Base-by-base conservation (phyloP, 2,113 vertebrate genomes). In the Acanthochromis polyacanthus region DNA sequence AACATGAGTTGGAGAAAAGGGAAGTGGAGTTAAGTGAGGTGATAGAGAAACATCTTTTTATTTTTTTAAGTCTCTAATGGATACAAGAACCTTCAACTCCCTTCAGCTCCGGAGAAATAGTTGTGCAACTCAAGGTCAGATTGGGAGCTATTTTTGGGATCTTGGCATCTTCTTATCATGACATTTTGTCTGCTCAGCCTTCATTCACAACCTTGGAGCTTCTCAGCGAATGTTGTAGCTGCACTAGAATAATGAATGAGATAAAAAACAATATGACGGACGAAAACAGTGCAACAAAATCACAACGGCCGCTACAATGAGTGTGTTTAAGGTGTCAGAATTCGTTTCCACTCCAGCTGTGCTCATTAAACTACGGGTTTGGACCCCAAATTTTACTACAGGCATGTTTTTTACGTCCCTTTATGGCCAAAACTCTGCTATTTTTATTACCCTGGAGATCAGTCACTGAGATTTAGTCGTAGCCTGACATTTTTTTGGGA, bases 101-200 rank as follows among this genome's bases (percentile, higher is more conserved):
- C 25, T 25, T 36, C 48, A 52, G 51, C 46, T n/a, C 10, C 32
- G 8, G 1, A 60, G 28, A 63, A 45, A 64, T 32, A 5, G 9
- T 72, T 71, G 17, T 16, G 45, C 10, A 59, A 59, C 22, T 76
- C 72, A 84, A 71, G 73, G 84, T 81, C 70, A 86, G n/a, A 60
- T 17, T 53, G 8, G 6, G 36, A 71, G 51, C 65, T 85, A 84
- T 83, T 85, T 86, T 90, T 63, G 76, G 68, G 59, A 38, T 38
- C 23, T 25, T 51, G 52, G 45, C 57, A 5, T 84, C 45, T 59
- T 64, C 62, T 77, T 79, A 81, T 84, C 75, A 0, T 6, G 9
- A 32, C 8, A 10, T 73, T 80, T 71, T 12, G 36, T 74, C 62
- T 65, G 22, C 43, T 84, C 67, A 28, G 65, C 59, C 25, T 80